Conservation (phyloP, 2,888 invertebrate genomes). For the Chloromyia formosa region DNA sequence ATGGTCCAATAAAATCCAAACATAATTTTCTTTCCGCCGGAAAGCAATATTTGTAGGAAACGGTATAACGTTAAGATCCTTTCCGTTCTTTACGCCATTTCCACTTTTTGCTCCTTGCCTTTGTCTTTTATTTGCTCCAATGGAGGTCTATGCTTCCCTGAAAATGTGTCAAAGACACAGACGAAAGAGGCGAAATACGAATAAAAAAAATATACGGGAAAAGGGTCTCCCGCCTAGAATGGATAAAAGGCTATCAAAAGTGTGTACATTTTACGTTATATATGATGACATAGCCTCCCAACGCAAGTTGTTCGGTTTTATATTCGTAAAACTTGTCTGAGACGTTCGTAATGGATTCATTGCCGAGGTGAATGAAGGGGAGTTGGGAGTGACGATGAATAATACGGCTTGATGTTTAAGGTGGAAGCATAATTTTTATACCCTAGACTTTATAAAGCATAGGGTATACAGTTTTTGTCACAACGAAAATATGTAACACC, state of each 20-base stretch:
- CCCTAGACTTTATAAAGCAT: too few relatives aligned
- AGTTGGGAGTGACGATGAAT: too few relatives aligned
- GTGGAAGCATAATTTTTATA: too few relatives aligned
- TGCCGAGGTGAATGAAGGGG: too few relatives aligned
- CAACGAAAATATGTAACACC: too few relatives aligned
- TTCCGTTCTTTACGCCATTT: not conserved
- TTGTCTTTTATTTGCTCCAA: too few relatives aligned
- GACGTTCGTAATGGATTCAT: too few relatives aligned
- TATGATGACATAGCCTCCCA: not conserved
- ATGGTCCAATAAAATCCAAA: slow-evolving; percentile 27
- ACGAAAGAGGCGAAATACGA: not conserved
- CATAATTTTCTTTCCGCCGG: slow-evolving; percentile 28
- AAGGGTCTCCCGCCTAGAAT: not conserved
- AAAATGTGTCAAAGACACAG: not conserved
- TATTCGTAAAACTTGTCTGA: not conserved
- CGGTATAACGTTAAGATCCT: slow-evolving; percentile 1
- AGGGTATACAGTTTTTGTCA: too few relatives aligned
- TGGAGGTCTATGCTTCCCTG: not conserved
- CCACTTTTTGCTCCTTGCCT: not conserved
- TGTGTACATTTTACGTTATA: slow-evolving; percentile 2
- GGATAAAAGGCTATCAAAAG: slow-evolving; percentile 19
- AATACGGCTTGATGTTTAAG: too few relatives aligned
- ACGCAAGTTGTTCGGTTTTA: not conserved
- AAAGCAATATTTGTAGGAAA: slow-evolving; percentile 16
- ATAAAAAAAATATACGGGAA: too few relatives aligned